phyloP scores from a whole-genome alignment of 2,113 vertebrate species.

The Leiothrix lutea region DNA sequence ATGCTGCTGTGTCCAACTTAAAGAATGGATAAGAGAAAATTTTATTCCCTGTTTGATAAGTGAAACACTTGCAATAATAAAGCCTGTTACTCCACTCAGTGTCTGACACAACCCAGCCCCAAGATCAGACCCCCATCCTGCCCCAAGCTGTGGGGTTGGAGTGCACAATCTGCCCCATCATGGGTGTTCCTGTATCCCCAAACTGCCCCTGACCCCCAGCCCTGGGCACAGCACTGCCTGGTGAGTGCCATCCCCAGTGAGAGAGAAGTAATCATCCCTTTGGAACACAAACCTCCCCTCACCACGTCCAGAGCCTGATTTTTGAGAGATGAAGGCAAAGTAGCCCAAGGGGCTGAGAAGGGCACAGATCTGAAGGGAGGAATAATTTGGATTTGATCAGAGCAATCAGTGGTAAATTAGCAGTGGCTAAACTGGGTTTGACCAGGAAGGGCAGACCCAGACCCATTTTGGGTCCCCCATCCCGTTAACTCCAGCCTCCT shows the following conservation, averaged over 20 bases:
- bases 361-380: not conserved
- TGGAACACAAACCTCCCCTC: not conserved
- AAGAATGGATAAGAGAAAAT: not conserved
- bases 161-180: rapidly evolving
- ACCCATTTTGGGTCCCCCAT: rapidly evolving
- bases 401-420: not conserved
- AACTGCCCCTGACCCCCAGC: not conserved
- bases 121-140: not conserved
- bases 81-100: rapidly evolving
- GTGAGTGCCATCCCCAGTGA: not conserved
- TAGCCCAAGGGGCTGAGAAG: not conserved
- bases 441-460: not conserved
- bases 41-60: not conserved
- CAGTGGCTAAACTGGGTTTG: rapidly evolving
- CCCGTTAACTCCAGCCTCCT: not conserved
- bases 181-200: rapidly evolving
- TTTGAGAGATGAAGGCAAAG: not conserved
- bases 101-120: not conserved
- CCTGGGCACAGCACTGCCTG: not conserved
- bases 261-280: not conserved
- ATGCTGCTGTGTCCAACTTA: not conserved
- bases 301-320: rapidly evolving
- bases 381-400: rapidly evolving
- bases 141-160: rapidly evolving
- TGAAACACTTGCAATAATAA: not conserved